phyloP scores from a whole-genome alignment of 2,888 invertebrate species.

The Chalcis sispes region DNA sequence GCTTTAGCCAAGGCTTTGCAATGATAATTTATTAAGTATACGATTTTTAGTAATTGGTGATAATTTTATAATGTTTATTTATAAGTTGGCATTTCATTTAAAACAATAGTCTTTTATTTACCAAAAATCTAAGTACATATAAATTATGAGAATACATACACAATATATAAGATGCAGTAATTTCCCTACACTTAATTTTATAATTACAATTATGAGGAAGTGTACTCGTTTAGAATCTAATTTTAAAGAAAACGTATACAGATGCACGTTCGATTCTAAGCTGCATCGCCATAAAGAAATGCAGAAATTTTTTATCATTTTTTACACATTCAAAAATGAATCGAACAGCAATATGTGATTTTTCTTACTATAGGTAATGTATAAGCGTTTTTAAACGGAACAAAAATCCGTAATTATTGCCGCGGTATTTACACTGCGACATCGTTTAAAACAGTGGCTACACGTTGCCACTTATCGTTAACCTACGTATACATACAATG shows the following conservation, averaged over 20 bases:
- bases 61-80: neutral
- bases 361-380: conserved; percentile 48
- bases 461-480: conserved; percentile 54
- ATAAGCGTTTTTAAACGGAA: conserved; percentile 61
- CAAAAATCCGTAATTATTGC: conserved; percentile 60
- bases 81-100: conserved; percentile 30
- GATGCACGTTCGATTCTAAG: conserved; percentile 46
- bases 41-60: neutral
- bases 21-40: conserved; percentile 11
- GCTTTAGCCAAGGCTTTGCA: conserved; percentile 74
- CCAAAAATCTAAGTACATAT: conserved; percentile 59
- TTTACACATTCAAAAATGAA: conserved; percentile 50
- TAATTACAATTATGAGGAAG: conserved; percentile 56
- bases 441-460: conserved; percentile 53
- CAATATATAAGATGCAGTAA: conserved; percentile 53
- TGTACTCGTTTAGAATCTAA: conserved; percentile 46
- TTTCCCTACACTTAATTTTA: conserved; percentile 49
- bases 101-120: conserved; percentile 58
- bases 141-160: conserved; percentile 57
- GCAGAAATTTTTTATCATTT: conserved; percentile 40
- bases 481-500: conserved; percentile 61
- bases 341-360: conserved; percentile 51
- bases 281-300: conserved; percentile 40
- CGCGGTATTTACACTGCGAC: conserved; percentile 53
- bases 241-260: conserved; percentile 55